These are phyloP conservation scores for Smithornis capensis DNA, from an alignment of 2,113 vertebrate genomes.

Conservation along the genomic window DNA sequence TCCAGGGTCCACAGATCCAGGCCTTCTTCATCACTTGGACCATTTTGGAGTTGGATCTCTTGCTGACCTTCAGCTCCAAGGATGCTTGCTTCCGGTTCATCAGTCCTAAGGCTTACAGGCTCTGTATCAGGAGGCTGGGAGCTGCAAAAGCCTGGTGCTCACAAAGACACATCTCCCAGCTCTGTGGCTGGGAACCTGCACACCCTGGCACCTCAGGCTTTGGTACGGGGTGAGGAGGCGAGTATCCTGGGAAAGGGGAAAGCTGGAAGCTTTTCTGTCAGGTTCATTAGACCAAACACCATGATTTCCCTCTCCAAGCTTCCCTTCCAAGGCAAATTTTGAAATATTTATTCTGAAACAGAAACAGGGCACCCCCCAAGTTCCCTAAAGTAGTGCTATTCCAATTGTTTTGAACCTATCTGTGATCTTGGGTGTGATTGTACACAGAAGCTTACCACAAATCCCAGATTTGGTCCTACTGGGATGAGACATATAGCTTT, in stretches of 20 bases:
- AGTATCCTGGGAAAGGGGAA: neutral
- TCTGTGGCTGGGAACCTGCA: accelerated
- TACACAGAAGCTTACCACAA: neutral
- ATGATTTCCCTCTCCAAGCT: neutral
- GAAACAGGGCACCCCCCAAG: neutral
- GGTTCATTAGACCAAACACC: neutral
- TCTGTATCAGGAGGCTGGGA: neutral
- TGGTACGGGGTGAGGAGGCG: neutral
- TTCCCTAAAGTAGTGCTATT: neutral
- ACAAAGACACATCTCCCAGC: neutral
- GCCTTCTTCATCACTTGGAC: neutral
- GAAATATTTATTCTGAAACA: neutral
- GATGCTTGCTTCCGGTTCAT: neutral
- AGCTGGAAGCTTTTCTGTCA: neutral
- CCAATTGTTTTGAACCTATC: neutral
- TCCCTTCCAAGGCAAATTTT: neutral
- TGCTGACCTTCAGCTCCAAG: neutral
- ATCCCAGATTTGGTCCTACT: neutral
- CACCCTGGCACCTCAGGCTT: neutral
- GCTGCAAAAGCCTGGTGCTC: neutral
- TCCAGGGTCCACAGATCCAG: neutral
- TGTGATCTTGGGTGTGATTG: neutral
- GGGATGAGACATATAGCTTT: neutral
- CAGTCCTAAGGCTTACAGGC: neutral
- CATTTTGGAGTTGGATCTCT: neutral